Evolutionary conservation across 2,797 vertebrate genomes (phyloP).

Genomic region (Centropyge bicolor): DNA sequence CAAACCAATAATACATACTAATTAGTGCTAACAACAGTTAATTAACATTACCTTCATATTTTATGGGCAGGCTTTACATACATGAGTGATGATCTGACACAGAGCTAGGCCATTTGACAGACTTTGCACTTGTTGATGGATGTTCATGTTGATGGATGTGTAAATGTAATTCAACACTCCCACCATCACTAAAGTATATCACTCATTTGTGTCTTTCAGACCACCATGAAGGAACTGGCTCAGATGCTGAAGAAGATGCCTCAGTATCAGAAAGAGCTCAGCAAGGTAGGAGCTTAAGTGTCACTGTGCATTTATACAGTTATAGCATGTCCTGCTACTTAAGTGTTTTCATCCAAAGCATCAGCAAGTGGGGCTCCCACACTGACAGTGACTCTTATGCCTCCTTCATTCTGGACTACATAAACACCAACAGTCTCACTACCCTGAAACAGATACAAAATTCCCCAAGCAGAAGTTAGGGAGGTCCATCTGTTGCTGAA

Average conservation of each 20-base stretch:
- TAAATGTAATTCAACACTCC: neutral
- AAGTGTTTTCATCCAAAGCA: neutral
- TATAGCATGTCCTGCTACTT: neutral
- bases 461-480: too few relatives aligned
- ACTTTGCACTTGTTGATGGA: neutral
- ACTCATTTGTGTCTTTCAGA: constrained; percentile 78
- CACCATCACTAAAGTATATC: neutral
- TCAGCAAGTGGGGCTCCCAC: neutral
- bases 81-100: neutral
- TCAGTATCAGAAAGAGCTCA: constrained; percentile 98
- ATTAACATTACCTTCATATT: neutral
- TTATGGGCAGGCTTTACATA: neutral
- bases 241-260: constrained; percentile 99
- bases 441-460: too few relatives aligned
- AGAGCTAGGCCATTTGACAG: neutral
- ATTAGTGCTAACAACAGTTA: neutral
- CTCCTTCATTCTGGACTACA: too few relatives aligned
- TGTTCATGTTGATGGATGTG: neutral
- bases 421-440: too few relatives aligned
- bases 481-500: too few relatives aligned
- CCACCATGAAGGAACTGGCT: constrained; percentile 96
- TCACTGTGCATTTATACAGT: neutral
- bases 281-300: constrained; percentile 87
- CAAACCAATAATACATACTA: neutral
- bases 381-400: too few relatives aligned